A percentile compares a stretch with the other conserved stretches of the same genome.
Conservation (phyloP, 2,797 vertebrate species). For the Gallinago stenura region DNA sequence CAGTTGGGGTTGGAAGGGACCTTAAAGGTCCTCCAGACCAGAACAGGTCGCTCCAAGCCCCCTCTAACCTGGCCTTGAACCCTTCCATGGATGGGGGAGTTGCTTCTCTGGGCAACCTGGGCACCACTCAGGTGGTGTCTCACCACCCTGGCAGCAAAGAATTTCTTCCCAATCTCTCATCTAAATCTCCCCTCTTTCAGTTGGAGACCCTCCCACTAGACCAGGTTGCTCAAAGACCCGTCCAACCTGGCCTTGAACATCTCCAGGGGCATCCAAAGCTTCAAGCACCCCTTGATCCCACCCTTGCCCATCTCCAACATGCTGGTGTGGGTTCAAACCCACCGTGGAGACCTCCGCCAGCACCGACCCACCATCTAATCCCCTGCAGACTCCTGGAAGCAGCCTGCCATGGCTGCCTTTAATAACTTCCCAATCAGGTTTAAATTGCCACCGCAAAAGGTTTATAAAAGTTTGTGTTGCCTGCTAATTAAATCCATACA, state of each 20-base stretch:
- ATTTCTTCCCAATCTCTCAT: neutral
- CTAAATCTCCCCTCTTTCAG: neutral
- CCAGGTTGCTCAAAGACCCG: too few species aligned
- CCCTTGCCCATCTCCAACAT: neutral
- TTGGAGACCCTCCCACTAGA: too few species aligned
- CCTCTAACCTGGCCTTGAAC: neutral
- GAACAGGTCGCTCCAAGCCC: neutral
- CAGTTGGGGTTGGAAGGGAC: neutral
- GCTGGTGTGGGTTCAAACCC: neutral
- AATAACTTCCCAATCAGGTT: constrained; percentile 67
- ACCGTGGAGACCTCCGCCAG: neutral
- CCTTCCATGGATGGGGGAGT: neutral
- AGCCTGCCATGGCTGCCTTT: constrained; percentile 51
- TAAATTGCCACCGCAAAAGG: constrained; percentile 67
- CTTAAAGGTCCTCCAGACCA: neutral
- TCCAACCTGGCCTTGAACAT: too few species aligned
- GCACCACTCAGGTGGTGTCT: neutral
- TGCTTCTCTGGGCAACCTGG: neutral
- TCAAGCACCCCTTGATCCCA: neutral
- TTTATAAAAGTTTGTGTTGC: constrained; percentile 74
- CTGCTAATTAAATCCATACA: constrained; percentile 76
- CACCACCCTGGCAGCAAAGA: neutral
- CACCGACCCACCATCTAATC: accelerated
- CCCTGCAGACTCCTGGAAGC: constrained; percentile 8
- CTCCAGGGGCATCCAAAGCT: too few species aligned